Evolutionary conservation across 2,113 vertebrate species (phyloP).

Genomic region (Alosa alosa): DNA sequence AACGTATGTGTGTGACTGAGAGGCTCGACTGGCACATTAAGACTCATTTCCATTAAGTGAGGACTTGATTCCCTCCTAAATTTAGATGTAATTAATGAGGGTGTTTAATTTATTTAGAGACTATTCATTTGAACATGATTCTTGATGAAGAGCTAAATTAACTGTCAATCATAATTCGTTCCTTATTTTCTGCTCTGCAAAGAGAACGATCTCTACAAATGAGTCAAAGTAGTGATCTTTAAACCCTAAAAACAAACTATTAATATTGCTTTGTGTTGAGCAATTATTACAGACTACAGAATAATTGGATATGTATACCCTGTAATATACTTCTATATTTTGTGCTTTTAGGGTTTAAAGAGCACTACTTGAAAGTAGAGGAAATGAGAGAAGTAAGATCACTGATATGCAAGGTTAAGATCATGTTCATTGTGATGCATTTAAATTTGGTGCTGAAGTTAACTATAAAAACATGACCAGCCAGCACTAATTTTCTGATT

Average conservation of each 20-base stretch:
- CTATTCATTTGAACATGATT: not conserved
- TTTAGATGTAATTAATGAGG: not conserved
- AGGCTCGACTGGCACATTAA: not conserved
- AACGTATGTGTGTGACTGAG: not conserved
- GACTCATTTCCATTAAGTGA: not conserved
- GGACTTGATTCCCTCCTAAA: not conserved
- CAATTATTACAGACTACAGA: too few species aligned
- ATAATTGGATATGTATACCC: too few species aligned
- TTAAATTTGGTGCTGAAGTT: too few species aligned
- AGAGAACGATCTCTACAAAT: not conserved
- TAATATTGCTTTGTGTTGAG: not conserved
- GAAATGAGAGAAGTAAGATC: too few species aligned
- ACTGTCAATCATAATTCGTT: not conserved
- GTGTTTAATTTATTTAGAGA: not conserved
- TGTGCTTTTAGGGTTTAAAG: too few species aligned
- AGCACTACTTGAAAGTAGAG: too few species aligned
- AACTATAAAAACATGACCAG: too few species aligned
- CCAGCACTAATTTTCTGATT: too few species aligned
- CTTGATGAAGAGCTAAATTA: not conserved
- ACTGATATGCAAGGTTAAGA: too few species aligned
- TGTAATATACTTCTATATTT: too few species aligned
- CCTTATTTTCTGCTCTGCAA: not conserved
- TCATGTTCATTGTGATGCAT: too few species aligned
- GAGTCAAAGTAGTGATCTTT: not conserved
- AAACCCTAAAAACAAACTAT: not conserved